Conservation (phyloP, 2,888 invertebrate genomes). For the Metopia argyrocephala region DNA sequence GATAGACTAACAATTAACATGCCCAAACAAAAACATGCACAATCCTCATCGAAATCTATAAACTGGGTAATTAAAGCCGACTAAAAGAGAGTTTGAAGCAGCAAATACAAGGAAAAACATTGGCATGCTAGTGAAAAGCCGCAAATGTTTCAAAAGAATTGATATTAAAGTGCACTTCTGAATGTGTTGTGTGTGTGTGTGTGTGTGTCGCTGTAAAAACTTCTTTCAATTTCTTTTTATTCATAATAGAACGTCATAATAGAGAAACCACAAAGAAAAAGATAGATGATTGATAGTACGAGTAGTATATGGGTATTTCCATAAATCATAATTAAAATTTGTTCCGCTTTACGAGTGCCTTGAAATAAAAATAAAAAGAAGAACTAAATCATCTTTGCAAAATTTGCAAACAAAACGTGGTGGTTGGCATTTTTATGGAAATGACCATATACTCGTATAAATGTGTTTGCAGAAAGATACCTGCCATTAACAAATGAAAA, state of each 20-base stretch:
- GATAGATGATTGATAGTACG: constrained; percentile 25
- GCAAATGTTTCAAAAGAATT: constrained; percentile 30
- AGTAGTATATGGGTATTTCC: not conserved
- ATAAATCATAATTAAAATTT: not conserved
- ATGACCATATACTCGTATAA: no score
- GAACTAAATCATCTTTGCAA: no score
- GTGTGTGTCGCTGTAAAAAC: not conserved
- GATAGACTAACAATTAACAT: constrained; percentile 35
- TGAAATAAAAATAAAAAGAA: no score
- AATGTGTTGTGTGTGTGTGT: not conserved
- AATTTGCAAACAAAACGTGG: no score
- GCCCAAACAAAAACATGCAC: not conserved
- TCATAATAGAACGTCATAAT: constrained; percentile 32
- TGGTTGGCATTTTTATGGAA: no score
- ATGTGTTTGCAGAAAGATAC: no score
- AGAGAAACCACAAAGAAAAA: not conserved
- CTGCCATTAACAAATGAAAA: no score
- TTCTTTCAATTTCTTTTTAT: no score
- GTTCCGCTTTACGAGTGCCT: no score
- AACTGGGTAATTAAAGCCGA: constrained; percentile 49
- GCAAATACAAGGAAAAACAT: constrained; percentile 4
- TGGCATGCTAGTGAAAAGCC: not conserved
- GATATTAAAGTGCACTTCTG: constrained; percentile 39
- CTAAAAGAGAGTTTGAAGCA: constrained; percentile 26
- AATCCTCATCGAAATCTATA: not conserved